phyloP scores from a whole-genome alignment of 92 coral and sea anemone genomes.

The Actinernus sp. region DNA sequence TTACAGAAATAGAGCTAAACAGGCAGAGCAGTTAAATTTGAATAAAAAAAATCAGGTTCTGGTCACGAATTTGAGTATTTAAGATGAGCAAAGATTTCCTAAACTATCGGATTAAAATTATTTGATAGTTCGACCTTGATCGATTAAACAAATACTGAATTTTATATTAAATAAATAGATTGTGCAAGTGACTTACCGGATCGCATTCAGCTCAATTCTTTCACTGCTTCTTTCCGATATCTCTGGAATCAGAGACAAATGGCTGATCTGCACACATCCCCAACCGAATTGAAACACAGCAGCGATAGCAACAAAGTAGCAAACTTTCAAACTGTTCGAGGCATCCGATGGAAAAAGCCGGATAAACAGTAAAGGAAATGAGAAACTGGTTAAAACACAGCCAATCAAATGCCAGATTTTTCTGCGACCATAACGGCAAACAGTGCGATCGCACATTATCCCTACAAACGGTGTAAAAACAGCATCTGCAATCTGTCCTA shows the following conservation, averaged over 20 bases:
- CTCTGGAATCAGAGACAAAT: conserved; percentile 84
- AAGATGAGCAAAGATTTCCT: too few species aligned
- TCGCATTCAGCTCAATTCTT: conserved; percentile 83
- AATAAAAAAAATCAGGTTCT: too few species aligned
- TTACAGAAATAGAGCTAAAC: too few species aligned
- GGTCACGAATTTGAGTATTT: too few species aligned
- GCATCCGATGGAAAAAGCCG: conserved; percentile 62
- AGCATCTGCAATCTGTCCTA: conserved; percentile 85
- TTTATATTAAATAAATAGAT: neutral
- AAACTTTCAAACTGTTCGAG: conserved; percentile 61
- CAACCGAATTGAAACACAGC: conserved; percentile 93
- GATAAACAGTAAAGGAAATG: conserved; percentile 77
- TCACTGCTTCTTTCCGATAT: conserved; percentile 70
- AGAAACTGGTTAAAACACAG: conserved; percentile 47
- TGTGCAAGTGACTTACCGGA: conserved; percentile 45
- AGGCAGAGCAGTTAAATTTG: too few species aligned
- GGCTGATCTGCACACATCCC: conserved; percentile 90
- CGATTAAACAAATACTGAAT: too few species aligned
- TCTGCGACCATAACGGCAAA: conserved; percentile 85
- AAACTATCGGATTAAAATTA: too few species aligned
- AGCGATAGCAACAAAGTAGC: conserved; percentile 73
- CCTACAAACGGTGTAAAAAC: conserved; percentile 87
- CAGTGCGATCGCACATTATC: conserved; percentile 81
- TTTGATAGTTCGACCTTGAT: too few species aligned
- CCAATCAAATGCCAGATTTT: conserved; percentile 90